phyloP scores from a whole-genome alignment of 2,797 vertebrate species.

The Vespertilio murinus region DNA sequence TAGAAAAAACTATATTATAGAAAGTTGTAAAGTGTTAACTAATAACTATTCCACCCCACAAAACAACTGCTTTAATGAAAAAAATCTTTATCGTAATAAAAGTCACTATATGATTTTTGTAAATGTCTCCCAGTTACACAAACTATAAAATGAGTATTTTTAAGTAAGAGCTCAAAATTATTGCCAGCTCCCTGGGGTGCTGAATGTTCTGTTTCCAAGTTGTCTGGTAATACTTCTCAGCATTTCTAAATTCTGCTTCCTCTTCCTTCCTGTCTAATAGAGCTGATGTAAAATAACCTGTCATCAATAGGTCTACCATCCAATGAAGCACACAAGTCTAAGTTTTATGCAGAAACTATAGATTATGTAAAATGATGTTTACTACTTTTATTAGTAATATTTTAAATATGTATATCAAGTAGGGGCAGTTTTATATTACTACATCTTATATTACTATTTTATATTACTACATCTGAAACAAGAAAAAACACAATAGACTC shows the following conservation, averaged over 20 bases:
- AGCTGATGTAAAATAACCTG: not conserved
- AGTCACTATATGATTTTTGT: not conserved
- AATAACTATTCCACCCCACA: not conserved
- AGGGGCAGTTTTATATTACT: not conserved
- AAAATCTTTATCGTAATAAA: not conserved
- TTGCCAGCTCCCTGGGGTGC: not conserved
- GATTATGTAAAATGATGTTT: not conserved
- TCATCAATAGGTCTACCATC: not conserved
- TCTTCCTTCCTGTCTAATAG: not conserved
- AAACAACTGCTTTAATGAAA: conserved; percentile 12
- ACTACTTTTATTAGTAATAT: conserved; percentile 1
- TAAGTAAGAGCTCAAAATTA: not conserved
- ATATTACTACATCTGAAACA: conserved; percentile 11
- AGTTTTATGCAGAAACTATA: not conserved
- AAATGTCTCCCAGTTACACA: not conserved
- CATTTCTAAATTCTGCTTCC: not conserved
- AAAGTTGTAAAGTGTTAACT: not conserved
- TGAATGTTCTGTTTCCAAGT: not conserved
- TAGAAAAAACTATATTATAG: not conserved
- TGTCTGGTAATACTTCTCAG: not conserved
- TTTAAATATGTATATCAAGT: not conserved
- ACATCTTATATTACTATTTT: not conserved
- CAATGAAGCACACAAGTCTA: not conserved
- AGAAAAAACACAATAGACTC: not conserved
- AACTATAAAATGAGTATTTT: not conserved